Conservation (phyloP, 2,888 invertebrate species). For the Oegoconia quadripuncta region DNA sequence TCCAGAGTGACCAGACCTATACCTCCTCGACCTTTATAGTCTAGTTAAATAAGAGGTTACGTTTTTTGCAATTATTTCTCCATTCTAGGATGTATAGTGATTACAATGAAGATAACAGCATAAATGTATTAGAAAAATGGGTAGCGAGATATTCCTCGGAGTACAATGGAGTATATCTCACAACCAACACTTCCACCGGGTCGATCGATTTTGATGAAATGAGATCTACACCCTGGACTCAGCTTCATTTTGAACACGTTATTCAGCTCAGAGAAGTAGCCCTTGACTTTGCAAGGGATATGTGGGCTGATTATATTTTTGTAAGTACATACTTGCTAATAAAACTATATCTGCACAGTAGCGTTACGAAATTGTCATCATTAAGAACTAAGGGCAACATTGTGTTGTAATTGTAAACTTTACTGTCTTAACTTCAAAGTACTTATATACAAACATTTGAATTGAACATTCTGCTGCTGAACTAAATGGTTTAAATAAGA, state of each 20-base stretch:
- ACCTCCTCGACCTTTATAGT: too few species aligned
- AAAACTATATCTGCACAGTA: too few species aligned
- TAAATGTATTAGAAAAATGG: conserved; percentile 87
- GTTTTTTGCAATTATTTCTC: conserved; percentile 3
- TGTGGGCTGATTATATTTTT: conserved; percentile 94
- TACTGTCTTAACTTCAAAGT: too few species aligned
- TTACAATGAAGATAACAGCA: conserved; percentile 89
- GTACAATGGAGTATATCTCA: conserved; percentile 86
- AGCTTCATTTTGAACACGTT: conserved; percentile 85
- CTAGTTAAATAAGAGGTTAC: too few species aligned
- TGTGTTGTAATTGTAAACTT: neutral
- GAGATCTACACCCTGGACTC: conserved; percentile 86
- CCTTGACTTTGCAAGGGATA: conserved; percentile 82
- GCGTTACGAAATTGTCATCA: too few species aligned
- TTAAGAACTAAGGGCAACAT: too few species aligned
- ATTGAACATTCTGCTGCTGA: too few species aligned
- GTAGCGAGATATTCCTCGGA: conserved; percentile 73
- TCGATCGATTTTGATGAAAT: conserved; percentile 78
- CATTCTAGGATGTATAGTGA: conserved; percentile 89
- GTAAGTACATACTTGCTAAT: conserved; percentile 73
- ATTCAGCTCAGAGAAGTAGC: conserved; percentile 89
- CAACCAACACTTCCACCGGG: conserved; percentile 63
- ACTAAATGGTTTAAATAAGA: too few species aligned
- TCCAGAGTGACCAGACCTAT: too few species aligned
- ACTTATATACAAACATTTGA: too few species aligned